Evolutionary conservation across 2,113 vertebrate genomes (phyloP).

Genomic region (Hassar affinis): DNA sequence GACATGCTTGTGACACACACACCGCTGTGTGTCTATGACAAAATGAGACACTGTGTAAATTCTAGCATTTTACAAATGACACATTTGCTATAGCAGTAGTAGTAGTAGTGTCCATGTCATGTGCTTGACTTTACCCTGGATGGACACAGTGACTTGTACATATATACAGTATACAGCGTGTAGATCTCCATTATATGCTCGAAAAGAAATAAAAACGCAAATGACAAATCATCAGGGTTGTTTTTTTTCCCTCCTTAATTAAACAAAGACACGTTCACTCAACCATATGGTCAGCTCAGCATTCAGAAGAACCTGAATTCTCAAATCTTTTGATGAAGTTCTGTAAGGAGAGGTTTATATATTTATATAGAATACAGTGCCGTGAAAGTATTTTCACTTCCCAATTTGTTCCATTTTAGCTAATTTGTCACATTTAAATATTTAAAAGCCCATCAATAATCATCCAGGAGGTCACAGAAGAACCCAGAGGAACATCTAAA

Average conservation of each 20-base stretch:
- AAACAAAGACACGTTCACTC: background rate
- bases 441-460: too few relatives aligned
- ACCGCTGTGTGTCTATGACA: background rate
- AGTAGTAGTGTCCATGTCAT: background rate
- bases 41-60: background rate
- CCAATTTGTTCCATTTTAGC: too few relatives aligned
- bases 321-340: too few relatives aligned
- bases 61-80: background rate
- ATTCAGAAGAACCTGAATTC: background rate
- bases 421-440: too few relatives aligned
- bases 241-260: background rate
- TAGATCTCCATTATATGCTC: constrained; percentile 61
- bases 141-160: constrained; percentile 60
- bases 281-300: background rate
- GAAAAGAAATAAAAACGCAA: constrained; percentile 66
- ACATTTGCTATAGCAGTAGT: background rate
- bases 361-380: too few relatives aligned
- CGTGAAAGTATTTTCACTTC: too few relatives aligned
- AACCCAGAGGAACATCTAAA: too few relatives aligned
- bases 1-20: constrained; percentile 32
- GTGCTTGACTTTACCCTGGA: constrained; percentile 27
- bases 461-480: too few relatives aligned
- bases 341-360: too few relatives aligned
- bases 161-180: constrained; percentile 56
- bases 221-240: background rate